phyloP scores from a whole-genome alignment of 1,140 invertebrate genomes.

The Caenorhabditis briggsae region DNA sequence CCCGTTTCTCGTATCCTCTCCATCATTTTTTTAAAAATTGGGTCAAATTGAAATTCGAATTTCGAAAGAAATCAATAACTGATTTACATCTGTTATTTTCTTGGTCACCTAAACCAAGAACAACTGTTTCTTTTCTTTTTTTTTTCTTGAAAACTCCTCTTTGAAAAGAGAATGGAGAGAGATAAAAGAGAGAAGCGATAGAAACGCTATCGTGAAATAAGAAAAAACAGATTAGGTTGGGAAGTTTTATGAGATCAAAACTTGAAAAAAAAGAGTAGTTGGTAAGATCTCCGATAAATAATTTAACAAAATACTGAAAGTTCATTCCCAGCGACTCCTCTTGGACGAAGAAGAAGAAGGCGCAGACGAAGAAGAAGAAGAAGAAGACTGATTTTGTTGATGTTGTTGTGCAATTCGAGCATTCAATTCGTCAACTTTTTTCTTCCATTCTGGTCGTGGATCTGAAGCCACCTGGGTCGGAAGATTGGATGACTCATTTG shows the following conservation, averaged over 20 bases:
- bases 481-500: slow-evolving; percentile 60
- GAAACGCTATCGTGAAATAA: slow-evolving; percentile 15
- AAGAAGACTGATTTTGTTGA: not conserved
- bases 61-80: slow-evolving; percentile 32
- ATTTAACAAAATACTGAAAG: not conserved
- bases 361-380: not conserved
- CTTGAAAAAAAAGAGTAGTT: not conserved
- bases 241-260: slow-evolving; percentile 42
- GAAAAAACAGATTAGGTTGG: no score
- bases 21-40: not conserved
- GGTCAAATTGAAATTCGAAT: not conserved
- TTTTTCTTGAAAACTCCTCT: not conserved
- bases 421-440: slow-evolving; percentile 68
- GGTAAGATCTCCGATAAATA: not conserved
- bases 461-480: slow-evolving; percentile 62
- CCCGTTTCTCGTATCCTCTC: slow-evolving; percentile 39
- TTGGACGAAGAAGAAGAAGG: not conserved
- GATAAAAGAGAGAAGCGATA: not conserved
- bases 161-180: not conserved
- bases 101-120: slow-evolving; percentile 25
- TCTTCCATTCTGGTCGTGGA: slow-evolving; percentile 74
- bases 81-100: slow-evolving; percentile 62
- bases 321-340: slow-evolving; percentile 23
- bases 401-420: slow-evolving; percentile 52
- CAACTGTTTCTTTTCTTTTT: slow-evolving; percentile 26